Conservation (phyloP, 1,140 invertebrate species). For the Paralvinella palmiformis region DNA sequence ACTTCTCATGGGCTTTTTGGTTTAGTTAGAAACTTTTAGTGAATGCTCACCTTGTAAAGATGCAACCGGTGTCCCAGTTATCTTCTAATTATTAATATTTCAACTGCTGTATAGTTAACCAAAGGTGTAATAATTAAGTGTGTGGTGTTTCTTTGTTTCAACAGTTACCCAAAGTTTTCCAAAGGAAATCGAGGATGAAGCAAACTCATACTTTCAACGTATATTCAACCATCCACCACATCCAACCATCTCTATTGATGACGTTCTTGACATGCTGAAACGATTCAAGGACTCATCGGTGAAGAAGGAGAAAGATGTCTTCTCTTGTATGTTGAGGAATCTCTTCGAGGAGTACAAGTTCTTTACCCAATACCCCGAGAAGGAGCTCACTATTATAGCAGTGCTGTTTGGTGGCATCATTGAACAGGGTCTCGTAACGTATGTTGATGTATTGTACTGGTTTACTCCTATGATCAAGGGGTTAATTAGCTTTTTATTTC, state of each 20-base stretch:
- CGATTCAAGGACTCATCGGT: constrained; percentile 86
- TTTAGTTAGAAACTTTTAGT: too few species aligned
- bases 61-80: too few species aligned
- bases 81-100: too few species aligned
- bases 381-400: constrained; percentile 94
- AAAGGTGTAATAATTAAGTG: too few species aligned
- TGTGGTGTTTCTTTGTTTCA: too few species aligned
- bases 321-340: constrained; percentile 95
- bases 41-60: too few species aligned
- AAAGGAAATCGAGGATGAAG: constrained; percentile 96
- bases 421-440: constrained; percentile 87
- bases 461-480: too few species aligned
- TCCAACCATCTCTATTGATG: constrained; percentile 72
- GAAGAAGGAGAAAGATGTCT: constrained; percentile 83
- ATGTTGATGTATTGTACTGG: constrained; percentile 53
- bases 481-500: too few species aligned
- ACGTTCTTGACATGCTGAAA: constrained; percentile 76
- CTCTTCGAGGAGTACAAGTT: constrained; percentile 98
- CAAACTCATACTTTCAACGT: constrained; percentile 93
- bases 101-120: too few species aligned
- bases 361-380: constrained; percentile 97
- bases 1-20: too few species aligned
- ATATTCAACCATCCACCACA: constrained; percentile 96
- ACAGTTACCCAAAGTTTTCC: constrained; percentile 59
- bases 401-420: constrained; percentile 98